These are phyloP conservation scores for Ophioderma brevispina DNA, from an alignment of 35 echinoderm and acorn worm species.

Conservation along the genomic window DNA sequence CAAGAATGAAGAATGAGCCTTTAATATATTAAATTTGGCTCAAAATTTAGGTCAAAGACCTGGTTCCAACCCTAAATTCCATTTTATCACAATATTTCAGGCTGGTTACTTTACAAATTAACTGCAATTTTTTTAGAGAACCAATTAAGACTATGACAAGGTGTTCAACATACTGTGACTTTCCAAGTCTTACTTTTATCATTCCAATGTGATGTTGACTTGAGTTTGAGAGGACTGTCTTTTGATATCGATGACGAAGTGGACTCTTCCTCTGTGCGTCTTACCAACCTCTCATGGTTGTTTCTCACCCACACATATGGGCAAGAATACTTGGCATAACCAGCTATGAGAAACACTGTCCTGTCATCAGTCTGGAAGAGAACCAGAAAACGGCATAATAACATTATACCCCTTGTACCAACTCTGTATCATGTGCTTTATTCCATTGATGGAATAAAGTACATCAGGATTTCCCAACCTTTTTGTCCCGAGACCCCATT, in stretches of 20 bases:
- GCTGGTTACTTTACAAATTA: too few relatives aligned
- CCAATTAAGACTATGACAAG: too few relatives aligned
- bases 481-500: too few relatives aligned
- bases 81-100: background rate
- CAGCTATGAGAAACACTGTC: slow-evolving; percentile 85
- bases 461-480: too few relatives aligned
- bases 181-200: slow-evolving; percentile 59
- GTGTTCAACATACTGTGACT: background rate
- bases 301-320: slow-evolving; percentile 93
- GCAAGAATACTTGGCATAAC: slow-evolving; percentile 81
- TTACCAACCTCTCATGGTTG: slow-evolving; percentile 87
- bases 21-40: too few relatives aligned
- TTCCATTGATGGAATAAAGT: too few relatives aligned
- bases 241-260: slow-evolving; percentile 44
- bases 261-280: slow-evolving; percentile 32
- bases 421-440: background rate
- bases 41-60: too few relatives aligned
- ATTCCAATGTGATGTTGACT: slow-evolving; percentile 79
- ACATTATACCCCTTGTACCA: background rate
- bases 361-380: slow-evolving; percentile 50
- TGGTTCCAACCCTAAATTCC: too few relatives aligned
- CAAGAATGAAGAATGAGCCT: too few relatives aligned
- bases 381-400: background rate
- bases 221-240: slow-evolving; percentile 90
- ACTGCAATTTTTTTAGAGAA: too few relatives aligned